phyloP scores from a whole-genome alignment of 2,797 vertebrate species.

The Notolabrus celidotus region DNA sequence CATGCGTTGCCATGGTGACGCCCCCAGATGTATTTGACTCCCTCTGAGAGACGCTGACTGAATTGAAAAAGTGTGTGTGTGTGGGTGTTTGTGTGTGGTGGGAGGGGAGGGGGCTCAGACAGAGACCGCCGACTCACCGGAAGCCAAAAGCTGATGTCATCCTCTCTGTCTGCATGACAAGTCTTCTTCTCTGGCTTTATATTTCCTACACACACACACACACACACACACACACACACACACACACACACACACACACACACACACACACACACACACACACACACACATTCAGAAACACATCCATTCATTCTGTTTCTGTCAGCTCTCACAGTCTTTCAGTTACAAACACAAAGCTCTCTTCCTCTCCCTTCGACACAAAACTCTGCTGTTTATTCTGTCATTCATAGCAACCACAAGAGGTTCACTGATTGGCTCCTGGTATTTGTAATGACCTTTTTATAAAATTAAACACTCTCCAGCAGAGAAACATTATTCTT shows the following conservation, averaged over 20 bases:
- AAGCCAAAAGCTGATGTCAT: conserved; percentile 78
- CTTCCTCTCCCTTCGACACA: neutral
- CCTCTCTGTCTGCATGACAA: conserved; percentile 39
- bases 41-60: conserved; percentile 45
- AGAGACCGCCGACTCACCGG: conserved; percentile 59
- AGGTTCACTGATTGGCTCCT: neutral
- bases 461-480: neutral
- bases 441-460: conserved; percentile 22
- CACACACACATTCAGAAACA: neutral
- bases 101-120: neutral
- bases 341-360: no score
- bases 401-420: neutral
- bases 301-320: neutral
- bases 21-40: conserved; percentile 77
- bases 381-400: neutral
- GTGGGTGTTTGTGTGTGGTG: no score
- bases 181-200: conserved; percentile 29
- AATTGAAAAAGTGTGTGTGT: conserved; percentile 45
- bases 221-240: conserved; percentile 27
- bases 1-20: conserved; percentile 78
- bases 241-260: conserved; percentile 25
- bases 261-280: conserved; percentile 23
- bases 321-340: no score
- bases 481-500: no score
- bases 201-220: conserved; percentile 15